phyloP scores from a whole-genome alignment of 2,888 invertebrate genomes.

The Luffia ferchaultella region DNA sequence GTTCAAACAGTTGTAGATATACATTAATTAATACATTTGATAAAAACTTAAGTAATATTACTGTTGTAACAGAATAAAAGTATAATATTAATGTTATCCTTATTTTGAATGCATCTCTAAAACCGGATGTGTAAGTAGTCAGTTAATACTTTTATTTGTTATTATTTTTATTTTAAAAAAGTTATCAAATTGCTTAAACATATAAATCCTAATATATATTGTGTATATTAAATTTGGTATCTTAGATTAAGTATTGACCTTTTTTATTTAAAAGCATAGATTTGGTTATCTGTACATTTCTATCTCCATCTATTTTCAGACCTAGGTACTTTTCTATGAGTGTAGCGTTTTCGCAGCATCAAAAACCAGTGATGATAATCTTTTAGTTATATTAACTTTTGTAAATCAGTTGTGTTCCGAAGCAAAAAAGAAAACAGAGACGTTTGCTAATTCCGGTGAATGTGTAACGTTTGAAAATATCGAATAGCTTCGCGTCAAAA shows the following conservation, averaged over 20 bases:
- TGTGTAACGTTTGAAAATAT: slow-evolving; percentile 55
- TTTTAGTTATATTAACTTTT: slow-evolving; percentile 63
- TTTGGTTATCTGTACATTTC: slow-evolving; percentile 57
- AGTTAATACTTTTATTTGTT: slow-evolving; percentile 11
- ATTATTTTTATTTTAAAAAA: not conserved
- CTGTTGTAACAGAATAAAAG: too few relatives aligned
- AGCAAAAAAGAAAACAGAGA: slow-evolving; percentile 46
- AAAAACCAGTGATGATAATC: slow-evolving; percentile 71
- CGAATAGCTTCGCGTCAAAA: slow-evolving; percentile 61
- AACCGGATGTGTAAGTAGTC: slow-evolving; percentile 18
- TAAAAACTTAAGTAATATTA: too few relatives aligned
- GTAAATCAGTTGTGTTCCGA: slow-evolving; percentile 59
- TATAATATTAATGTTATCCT: too few relatives aligned
- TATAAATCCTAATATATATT: not conserved
- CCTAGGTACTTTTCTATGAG: slow-evolving; percentile 71
- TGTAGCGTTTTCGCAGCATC: slow-evolving; percentile 68
- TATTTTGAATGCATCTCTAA: slow-evolving; percentile 14
- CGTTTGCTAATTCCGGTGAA: slow-evolving; percentile 51
- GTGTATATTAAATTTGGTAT: not conserved
- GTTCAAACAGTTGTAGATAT: too few relatives aligned
- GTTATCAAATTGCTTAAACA: not conserved
- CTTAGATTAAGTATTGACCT: not conserved
- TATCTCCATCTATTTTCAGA: slow-evolving; percentile 77
- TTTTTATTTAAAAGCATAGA: slow-evolving; percentile 25
- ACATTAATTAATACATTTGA: too few relatives aligned